phyloP scores from a whole-genome alignment of 2,797 vertebrate species.

The Chaetophractus vellerosus region DNA sequence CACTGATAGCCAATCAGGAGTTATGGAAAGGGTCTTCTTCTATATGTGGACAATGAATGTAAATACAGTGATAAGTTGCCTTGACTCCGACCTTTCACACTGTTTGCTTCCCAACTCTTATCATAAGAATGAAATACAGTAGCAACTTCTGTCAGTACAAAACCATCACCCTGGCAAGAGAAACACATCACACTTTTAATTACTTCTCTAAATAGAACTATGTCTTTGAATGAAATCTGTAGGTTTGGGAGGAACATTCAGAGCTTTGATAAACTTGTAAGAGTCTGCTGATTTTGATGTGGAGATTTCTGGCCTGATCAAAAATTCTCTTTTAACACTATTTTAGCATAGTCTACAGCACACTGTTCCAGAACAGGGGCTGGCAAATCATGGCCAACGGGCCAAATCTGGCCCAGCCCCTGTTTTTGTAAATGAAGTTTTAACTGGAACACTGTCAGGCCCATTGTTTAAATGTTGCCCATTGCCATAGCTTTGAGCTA shows the following conservation, averaged over 20 bases:
- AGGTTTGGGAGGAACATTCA: background rate
- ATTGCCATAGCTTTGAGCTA: background rate
- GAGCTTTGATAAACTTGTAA: background rate
- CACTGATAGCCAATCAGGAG: slow-evolving; percentile 36
- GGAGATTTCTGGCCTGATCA: background rate
- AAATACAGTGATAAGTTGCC: background rate
- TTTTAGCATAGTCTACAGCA: background rate
- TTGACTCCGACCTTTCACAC: slow-evolving; percentile 29
- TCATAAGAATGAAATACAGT: slow-evolving; percentile 34
- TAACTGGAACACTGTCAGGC: background rate
- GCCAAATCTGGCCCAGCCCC: background rate
- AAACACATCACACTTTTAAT: slow-evolving; percentile 53
- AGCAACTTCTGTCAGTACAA: slow-evolving; percentile 52
- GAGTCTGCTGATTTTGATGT: background rate
- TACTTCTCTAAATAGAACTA: slow-evolving; percentile 43
- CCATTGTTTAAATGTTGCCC: background rate
- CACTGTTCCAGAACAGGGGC: background rate
- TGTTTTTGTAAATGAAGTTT: background rate
- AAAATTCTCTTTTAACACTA: slow-evolving; percentile 10
- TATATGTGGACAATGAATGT: background rate
- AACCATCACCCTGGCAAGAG: slow-evolving; percentile 18
- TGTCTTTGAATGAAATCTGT: background rate
- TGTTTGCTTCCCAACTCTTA: slow-evolving; percentile 29
- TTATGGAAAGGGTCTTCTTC: background rate
- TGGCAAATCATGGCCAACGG: background rate